Conservation (phyloP, 2,113 vertebrate species). For the Vulpes lagopus region DNA sequence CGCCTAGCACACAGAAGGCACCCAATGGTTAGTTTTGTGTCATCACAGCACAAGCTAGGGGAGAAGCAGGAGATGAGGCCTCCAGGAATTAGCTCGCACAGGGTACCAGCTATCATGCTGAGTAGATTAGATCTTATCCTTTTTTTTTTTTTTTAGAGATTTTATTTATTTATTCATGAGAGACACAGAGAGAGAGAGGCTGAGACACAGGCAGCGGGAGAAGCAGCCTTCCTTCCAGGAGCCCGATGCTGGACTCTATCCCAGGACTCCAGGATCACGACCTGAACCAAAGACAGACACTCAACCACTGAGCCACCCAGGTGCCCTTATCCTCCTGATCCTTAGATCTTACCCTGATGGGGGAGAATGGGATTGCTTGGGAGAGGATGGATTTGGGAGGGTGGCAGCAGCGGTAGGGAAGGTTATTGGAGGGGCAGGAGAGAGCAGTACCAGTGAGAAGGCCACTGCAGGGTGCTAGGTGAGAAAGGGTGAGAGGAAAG, state of each 20-base stretch:
- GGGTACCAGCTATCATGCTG: background rate
- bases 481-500: background rate
- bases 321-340: too few relatives aligned
- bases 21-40: background rate
- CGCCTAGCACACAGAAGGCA: background rate
- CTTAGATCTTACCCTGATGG: background rate
- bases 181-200: too few relatives aligned
- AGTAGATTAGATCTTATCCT: background rate
- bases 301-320: too few relatives aligned
- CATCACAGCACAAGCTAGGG: background rate
- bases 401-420: accelerated
- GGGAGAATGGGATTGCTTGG: background rate
- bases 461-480: background rate
- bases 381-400: background rate
- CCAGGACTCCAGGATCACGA: too few relatives aligned
- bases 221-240: too few relatives aligned
- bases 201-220: too few relatives aligned
- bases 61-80: background rate
- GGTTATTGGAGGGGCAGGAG: background rate
- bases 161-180: too few relatives aligned
- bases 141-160: too few relatives aligned
- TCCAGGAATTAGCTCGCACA: background rate
- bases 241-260: too few relatives aligned
- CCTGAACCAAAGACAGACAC: too few relatives aligned
- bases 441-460: background rate